Conservation (phyloP, 2,888 invertebrate genomes). For the Meliscaeva auricollis region DNA sequence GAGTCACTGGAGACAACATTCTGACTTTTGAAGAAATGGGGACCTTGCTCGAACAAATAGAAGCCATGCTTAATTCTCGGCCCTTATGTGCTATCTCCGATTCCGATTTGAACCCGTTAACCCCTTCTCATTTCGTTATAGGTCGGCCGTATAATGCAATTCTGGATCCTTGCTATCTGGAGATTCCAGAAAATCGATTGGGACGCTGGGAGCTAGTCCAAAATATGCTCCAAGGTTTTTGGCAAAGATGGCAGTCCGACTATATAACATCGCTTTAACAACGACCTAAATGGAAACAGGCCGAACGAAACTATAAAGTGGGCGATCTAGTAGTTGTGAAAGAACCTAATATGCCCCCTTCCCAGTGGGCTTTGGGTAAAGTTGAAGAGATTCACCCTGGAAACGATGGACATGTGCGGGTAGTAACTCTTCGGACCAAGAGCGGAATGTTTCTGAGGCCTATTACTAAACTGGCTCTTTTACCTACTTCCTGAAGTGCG, state of each 20-base stretch:
- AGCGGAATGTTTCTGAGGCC: too few species aligned
- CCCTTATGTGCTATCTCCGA: constrained; percentile 55
- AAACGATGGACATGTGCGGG: too few species aligned
- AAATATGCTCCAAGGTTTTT: constrained; percentile 67
- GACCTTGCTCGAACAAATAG: constrained; percentile 66
- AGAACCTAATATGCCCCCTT: too few species aligned
- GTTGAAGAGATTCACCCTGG: too few species aligned
- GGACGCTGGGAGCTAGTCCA: constrained; percentile 28
- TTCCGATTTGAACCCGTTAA: constrained; percentile 46
- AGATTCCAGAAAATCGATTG: constrained; percentile 8
- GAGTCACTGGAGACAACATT: constrained; percentile 46
- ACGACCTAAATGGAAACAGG: too few species aligned
- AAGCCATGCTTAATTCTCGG: constrained; percentile 57
- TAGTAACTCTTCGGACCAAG: too few species aligned
- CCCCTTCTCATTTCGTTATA: constrained; percentile 52
- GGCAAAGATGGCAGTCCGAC: constrained; percentile 60
- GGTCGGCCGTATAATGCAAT: constrained; percentile 20
- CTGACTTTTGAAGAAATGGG: constrained; percentile 58
- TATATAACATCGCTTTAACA: too few species aligned
- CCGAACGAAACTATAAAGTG: too few species aligned
- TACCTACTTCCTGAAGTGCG: too few species aligned
- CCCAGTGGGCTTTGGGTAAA: too few species aligned
- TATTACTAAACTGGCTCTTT: too few species aligned
- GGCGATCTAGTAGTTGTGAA: too few species aligned
- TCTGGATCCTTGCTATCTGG: not conserved